Conservation (phyloP, 2,113 vertebrate species). For the Cygnus buccinator region DNA sequence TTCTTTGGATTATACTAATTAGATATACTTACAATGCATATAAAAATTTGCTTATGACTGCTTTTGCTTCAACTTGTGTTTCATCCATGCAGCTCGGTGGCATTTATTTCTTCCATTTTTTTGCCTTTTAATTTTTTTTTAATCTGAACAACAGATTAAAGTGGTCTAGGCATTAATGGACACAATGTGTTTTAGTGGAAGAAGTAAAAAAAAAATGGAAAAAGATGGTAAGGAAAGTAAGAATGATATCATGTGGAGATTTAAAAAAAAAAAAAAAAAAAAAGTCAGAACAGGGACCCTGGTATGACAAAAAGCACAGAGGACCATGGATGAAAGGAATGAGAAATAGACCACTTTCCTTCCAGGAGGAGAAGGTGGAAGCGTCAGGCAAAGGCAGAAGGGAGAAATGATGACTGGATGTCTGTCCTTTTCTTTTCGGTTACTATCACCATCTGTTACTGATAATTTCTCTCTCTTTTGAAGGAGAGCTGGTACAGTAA, state of each 20-base stretch:
- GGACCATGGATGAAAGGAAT: accelerated
- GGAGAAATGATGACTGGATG: neutral
- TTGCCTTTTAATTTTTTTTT: neutral
- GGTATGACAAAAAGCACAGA: neutral
- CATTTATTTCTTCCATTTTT: neutral
- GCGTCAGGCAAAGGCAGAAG: neutral
- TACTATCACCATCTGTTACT: conserved; percentile 43
- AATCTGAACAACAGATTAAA: neutral
- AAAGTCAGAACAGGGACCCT: neutral
- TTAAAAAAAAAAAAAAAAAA: neutral
- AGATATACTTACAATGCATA: neutral
- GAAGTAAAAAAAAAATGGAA: neutral
- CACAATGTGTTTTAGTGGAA: neutral
- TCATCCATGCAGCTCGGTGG: neutral
- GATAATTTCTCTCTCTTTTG: conserved; percentile 54
- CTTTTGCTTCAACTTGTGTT: neutral
- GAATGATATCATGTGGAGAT: neutral
- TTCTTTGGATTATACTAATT: neutral
- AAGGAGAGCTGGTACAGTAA: conserved; percentile 42
- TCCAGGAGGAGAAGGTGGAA: neutral
- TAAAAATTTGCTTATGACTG: neutral
- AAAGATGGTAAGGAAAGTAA: neutral
- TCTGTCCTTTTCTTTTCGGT: conserved; percentile 4
- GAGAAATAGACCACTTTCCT: neutral
- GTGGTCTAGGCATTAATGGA: neutral